Evolutionary conservation across 2,797 vertebrate species (phyloP).

Genomic region (Smutsia temminckii): DNA sequence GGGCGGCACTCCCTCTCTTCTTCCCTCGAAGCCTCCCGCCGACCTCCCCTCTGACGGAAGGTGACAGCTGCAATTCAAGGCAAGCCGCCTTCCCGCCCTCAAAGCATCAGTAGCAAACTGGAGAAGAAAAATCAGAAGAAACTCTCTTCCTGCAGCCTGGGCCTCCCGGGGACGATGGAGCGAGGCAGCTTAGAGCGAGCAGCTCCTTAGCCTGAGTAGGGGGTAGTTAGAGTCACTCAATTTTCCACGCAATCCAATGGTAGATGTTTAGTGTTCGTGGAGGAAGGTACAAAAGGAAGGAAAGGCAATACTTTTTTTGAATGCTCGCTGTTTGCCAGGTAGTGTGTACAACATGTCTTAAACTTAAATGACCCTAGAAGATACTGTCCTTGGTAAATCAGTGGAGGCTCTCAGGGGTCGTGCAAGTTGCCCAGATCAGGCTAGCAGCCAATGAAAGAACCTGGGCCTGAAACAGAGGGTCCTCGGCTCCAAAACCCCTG

Average conservation of each 20-base stretch:
- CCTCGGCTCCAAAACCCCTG: not conserved
- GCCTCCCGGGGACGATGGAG: not conserved
- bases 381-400: not conserved
- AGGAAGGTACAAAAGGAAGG: not conserved
- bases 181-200: not conserved
- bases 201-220: not conserved
- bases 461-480: not conserved
- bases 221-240: not conserved
- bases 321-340: not conserved
- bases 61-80: conserved; percentile 75
- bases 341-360: not conserved
- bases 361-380: not conserved
- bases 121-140: conserved; percentile 13
- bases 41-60: not conserved
- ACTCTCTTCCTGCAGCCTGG: conserved; percentile 10
- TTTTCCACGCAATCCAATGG: not conserved
- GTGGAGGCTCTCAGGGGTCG: not conserved
- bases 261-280: not conserved
- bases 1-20: fast-evolving
- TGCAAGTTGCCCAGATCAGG: not conserved
- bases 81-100: conserved; percentile 38
- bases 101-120: conserved; percentile 41
- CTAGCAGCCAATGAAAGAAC: not conserved
- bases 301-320: not conserved
- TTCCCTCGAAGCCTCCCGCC: fast-evolving